phyloP scores from a whole-genome alignment of 2,888 invertebrate genomes.

The Caenorhabditis doughertyi region DNA sequence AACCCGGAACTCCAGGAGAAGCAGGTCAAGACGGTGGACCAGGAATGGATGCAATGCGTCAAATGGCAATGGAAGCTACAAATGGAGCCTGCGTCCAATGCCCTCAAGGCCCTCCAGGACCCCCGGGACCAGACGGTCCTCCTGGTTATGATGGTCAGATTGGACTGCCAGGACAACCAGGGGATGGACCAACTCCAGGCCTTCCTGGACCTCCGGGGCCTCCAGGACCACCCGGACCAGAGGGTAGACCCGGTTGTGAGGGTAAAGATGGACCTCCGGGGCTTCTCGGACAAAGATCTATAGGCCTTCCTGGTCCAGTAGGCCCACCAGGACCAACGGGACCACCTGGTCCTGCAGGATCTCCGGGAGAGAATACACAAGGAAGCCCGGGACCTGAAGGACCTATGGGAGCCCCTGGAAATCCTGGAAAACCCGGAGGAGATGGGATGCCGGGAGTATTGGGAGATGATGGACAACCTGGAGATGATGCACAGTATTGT shows the following conservation, averaged over 20 bases:
- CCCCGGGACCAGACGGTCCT: conserved; percentile 53
- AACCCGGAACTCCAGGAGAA: conserved; percentile 10
- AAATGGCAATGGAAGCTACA: conserved; percentile 55
- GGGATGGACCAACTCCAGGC: conserved; percentile 46
- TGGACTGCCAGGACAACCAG: conserved; percentile 48
- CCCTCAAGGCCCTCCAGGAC: conserved; percentile 53
- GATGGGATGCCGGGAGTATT: conserved; percentile 39
- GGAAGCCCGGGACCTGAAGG: conserved; percentile 53
- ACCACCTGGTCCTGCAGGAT: conserved; percentile 51
- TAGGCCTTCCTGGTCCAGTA: conserved; percentile 44
- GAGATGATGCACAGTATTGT: conserved; percentile 67
- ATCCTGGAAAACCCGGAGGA: conserved; percentile 41
- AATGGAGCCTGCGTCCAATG: conserved; percentile 55
- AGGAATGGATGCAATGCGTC: conserved; percentile 55
- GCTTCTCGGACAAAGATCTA: conserved; percentile 23
- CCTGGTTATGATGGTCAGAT: conserved; percentile 48
- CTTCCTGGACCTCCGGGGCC: conserved; percentile 45
- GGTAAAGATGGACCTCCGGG: conserved; percentile 48
- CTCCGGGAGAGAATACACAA: conserved; percentile 28
- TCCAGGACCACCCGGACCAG: conserved; percentile 51
- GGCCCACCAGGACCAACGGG: conserved; percentile 61
- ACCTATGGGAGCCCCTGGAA: conserved; percentile 46
- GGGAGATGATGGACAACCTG: conserved; percentile 59
- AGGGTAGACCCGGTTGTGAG: conserved; percentile 26
- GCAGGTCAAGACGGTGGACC: conserved; percentile 41